Evolutionary conservation across 2,888 invertebrate species (phyloP).

Genomic region (Drosophila parthenogenetica): DNA sequence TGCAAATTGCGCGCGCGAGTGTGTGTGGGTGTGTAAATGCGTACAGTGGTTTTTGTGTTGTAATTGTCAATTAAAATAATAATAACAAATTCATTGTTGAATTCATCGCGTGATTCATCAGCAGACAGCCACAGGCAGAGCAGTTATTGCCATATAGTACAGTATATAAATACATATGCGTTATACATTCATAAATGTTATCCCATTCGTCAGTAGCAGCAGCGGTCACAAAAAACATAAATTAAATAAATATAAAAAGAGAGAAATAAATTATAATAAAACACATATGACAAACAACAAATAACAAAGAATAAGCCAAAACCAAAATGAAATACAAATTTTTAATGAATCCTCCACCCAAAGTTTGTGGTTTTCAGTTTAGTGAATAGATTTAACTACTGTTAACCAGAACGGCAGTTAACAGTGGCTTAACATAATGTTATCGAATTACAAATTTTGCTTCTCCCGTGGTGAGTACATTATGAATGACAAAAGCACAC

Average conservation of each 20-base stretch:
- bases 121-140: constrained; percentile 43
- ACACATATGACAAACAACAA: constrained; percentile 43
- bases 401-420: not conserved
- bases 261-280: constrained; percentile 62
- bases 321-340: constrained; percentile 10
- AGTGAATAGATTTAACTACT: not conserved
- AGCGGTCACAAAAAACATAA: constrained; percentile 71
- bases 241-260: constrained; percentile 70
- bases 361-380: not conserved
- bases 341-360: constrained; percentile 15
- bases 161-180: constrained; percentile 18
- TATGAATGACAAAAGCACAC: constrained; percentile 38
- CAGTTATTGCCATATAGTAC: constrained; percentile 21
- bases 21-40: constrained; percentile 15
- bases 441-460: not conserved
- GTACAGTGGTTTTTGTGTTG: constrained; percentile 37
- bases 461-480: constrained; percentile 39
- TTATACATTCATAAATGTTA: constrained; percentile 32
- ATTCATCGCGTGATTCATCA: constrained; percentile 62
- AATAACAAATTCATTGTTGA: constrained; percentile 55
- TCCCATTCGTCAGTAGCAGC: constrained; percentile 62
- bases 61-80: constrained; percentile 43
- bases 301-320: constrained; percentile 22
- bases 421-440: not conserved
- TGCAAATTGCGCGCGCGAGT: constrained; percentile 12